Evolutionary conservation across 2,888 invertebrate species (phyloP).

Genomic region (Drosophila fungiperda): DNA sequence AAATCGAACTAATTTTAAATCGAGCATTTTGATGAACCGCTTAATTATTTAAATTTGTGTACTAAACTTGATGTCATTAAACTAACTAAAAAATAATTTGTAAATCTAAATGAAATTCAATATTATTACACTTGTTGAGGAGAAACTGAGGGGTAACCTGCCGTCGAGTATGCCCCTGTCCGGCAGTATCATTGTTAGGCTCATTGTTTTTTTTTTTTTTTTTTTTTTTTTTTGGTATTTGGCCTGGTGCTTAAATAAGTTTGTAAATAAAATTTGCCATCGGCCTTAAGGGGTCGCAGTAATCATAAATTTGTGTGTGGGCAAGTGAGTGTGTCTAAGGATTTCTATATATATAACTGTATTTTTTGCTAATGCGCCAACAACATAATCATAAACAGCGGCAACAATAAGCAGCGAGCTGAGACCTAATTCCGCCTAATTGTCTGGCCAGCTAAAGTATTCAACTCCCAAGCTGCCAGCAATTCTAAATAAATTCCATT

Average conservation of each 20-base stretch:
- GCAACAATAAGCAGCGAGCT: slow-evolving; percentile 48
- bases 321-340: not conserved
- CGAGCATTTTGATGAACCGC: not conserved
- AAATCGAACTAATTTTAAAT: not conserved
- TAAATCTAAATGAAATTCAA: not conserved
- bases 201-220: slow-evolving; percentile 4
- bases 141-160: not conserved
- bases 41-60: not conserved
- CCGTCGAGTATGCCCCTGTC: not conserved
- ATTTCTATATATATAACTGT: slow-evolving; percentile 10
- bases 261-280: slow-evolving; percentile 55
- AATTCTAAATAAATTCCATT: slow-evolving; percentile 23
- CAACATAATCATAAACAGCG: slow-evolving; percentile 66
- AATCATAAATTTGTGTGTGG: slow-evolving; percentile 19
- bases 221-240: slow-evolving; percentile 22
- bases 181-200: not conserved
- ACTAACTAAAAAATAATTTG: not conserved
- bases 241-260: slow-evolving; percentile 37
- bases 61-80: too few relatives aligned
- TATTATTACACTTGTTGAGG: not conserved
- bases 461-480: not conserved
- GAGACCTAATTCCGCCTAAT: slow-evolving; percentile 81
- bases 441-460: slow-evolving; percentile 40
- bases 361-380: slow-evolving; percentile 57
- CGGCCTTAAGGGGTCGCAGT: slow-evolving; percentile 28